phyloP scores from a whole-genome alignment of 2,888 invertebrate genomes.

The Endomychus coccineus region DNA sequence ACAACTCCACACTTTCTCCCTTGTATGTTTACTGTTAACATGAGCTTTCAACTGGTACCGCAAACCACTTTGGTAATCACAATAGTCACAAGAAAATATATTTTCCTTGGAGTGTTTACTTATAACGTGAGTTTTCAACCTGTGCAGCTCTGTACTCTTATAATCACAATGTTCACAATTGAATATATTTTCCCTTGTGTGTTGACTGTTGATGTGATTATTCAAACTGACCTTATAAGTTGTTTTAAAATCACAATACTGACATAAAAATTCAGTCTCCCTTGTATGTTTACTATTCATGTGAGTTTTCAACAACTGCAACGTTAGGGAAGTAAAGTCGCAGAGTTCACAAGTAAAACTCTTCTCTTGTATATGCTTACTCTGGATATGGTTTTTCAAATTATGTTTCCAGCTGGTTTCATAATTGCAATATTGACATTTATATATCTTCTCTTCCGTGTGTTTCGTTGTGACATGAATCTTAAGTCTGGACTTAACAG shows the following conservation, averaged over 20 bases:
- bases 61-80: too few relatives aligned
- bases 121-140: too few relatives aligned
- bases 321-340: background rate
- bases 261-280: background rate
- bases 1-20: too few relatives aligned
- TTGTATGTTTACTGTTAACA: too few relatives aligned
- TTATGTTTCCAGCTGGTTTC: background rate
- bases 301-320: background rate
- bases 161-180: slow-evolving; percentile 1
- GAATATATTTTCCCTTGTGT: background rate
- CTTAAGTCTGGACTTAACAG: background rate
- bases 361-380: background rate
- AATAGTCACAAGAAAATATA: too few relatives aligned
- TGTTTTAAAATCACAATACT: background rate
- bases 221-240: background rate
- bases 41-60: too few relatives aligned
- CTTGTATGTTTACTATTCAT: background rate
- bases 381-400: background rate
- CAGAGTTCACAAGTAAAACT: background rate
- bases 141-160: too few relatives aligned
- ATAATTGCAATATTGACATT: background rate
- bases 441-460: background rate
- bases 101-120: too few relatives aligned
- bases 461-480: background rate
- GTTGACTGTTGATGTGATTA: background rate